A percentile compares a stretch with the other conserved stretches of the same genome.
Conservation (phyloP, 2,113 vertebrate species). For the Rhinolophus ferrumequinum region DNA sequence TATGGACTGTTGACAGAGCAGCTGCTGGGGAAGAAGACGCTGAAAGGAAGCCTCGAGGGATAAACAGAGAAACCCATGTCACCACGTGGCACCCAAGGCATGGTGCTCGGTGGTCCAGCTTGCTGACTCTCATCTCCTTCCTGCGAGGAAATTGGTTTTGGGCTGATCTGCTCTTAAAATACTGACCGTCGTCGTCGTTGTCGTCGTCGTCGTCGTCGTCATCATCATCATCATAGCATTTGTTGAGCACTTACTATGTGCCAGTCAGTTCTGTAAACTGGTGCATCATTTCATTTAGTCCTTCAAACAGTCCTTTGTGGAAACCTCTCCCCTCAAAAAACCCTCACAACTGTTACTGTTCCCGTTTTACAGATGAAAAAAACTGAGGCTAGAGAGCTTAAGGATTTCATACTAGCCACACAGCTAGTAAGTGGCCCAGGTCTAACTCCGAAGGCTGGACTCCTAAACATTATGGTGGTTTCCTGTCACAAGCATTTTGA, state of each 20-base stretch:
- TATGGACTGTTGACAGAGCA: slow-evolving; percentile 88
- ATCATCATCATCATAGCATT: background rate
- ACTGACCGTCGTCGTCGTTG: fast-evolving
- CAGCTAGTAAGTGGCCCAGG: background rate
- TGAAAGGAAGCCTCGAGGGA: slow-evolving; percentile 87
- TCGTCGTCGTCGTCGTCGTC: fast-evolving
- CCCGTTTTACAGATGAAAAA: background rate
- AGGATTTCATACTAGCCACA: background rate
- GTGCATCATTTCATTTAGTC: background rate
- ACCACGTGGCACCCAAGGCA: slow-evolving; percentile 80
- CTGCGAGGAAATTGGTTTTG: background rate
- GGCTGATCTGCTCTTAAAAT: background rate
- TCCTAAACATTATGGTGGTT: background rate
- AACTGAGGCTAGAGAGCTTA: background rate
- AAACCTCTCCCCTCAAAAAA: background rate
- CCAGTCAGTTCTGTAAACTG: background rate
- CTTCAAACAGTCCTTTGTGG: background rate
- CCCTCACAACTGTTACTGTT: background rate
- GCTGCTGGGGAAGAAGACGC: slow-evolving; percentile 86
- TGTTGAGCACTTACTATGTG: background rate
- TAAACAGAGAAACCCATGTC: slow-evolving; percentile 85
- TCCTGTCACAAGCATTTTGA: background rate
- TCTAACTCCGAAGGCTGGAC: background rate
- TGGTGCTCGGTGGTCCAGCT: slow-evolving; percentile 71
- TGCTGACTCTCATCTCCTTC: slow-evolving; percentile 50